These are phyloP conservation scores for Tricholauxania praeusta DNA, from an alignment of 2,888 invertebrate genomes.

Conservation along the genomic window DNA sequence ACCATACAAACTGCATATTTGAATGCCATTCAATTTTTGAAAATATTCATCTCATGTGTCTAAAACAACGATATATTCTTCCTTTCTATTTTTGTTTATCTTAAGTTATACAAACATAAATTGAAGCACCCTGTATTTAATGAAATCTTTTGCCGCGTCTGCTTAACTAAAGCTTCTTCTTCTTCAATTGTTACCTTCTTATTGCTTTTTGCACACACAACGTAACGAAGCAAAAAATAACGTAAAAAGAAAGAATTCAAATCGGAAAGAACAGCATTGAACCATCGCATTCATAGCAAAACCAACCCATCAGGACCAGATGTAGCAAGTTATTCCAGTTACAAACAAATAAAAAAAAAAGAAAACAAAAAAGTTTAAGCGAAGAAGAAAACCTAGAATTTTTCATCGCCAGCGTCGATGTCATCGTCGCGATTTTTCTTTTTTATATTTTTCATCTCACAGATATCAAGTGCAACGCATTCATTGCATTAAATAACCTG, in stretches of 20 bases:
- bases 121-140: too few relatives aligned
- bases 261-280: background rate
- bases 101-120: too few relatives aligned
- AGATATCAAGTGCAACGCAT: conserved; percentile 9
- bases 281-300: background rate
- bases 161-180: too few relatives aligned
- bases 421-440: conserved; percentile 10
- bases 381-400: conserved; percentile 19
- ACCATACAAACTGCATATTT: too few relatives aligned
- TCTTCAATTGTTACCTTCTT: too few relatives aligned
- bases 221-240: too few relatives aligned
- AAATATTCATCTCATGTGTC: too few relatives aligned
- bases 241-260: background rate
- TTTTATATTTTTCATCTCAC: background rate
- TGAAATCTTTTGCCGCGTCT: too few relatives aligned
- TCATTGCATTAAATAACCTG: conserved; percentile 13
- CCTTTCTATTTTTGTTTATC: too few relatives aligned
- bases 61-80: too few relatives aligned
- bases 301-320: conserved; percentile 2
- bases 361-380: background rate
- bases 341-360: background rate
- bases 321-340: conserved; percentile 33
- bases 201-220: background rate
- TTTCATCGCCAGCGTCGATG: conserved; percentile 7
- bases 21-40: too few relatives aligned